Percentiles rank a stretch among this genome's conserved stretches.
These are phyloP conservation scores for Monomorium pharaonis DNA, from an alignment of 1,140 invertebrate species.

Conservation along the genomic window DNA sequence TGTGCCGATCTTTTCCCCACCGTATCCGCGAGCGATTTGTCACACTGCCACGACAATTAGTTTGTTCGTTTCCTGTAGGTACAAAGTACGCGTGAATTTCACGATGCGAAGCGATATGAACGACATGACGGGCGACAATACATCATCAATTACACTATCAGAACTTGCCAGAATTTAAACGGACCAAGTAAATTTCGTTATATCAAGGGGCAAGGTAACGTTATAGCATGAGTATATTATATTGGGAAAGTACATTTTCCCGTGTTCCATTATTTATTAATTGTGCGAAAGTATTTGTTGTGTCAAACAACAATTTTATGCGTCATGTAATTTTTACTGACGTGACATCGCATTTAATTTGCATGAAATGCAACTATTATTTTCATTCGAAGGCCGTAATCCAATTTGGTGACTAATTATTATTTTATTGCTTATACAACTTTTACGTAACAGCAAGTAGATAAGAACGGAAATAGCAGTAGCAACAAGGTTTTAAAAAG, in stretches of 20 bases:
- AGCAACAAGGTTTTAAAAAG: neutral
- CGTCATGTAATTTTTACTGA: neutral
- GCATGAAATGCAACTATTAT: neutral
- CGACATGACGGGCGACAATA: too few species aligned
- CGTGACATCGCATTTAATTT: neutral
- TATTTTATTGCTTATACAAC: conserved; percentile 11
- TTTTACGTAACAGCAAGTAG: neutral
- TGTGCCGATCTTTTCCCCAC: neutral
- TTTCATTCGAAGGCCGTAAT: neutral
- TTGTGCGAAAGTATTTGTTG: neutral
- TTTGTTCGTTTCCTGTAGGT: neutral
- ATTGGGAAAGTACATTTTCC: neutral
- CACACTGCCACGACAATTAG: neutral
- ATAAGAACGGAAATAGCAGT: neutral
- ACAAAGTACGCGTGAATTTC: neutral
- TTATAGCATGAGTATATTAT: neutral
- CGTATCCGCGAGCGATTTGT: neutral
- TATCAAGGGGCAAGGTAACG: neutral
- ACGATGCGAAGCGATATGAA: neutral
- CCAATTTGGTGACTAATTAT: neutral
- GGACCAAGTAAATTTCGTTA: neutral
- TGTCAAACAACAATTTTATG: neutral
- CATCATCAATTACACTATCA: neutral
- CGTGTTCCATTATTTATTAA: neutral
- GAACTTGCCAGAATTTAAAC: neutral